Evolutionary conservation across 2,888 invertebrate genomes (phyloP), one percentile per base, ranked within the genome.

Genomic region (Caenorhabditis sp.): DNA sequence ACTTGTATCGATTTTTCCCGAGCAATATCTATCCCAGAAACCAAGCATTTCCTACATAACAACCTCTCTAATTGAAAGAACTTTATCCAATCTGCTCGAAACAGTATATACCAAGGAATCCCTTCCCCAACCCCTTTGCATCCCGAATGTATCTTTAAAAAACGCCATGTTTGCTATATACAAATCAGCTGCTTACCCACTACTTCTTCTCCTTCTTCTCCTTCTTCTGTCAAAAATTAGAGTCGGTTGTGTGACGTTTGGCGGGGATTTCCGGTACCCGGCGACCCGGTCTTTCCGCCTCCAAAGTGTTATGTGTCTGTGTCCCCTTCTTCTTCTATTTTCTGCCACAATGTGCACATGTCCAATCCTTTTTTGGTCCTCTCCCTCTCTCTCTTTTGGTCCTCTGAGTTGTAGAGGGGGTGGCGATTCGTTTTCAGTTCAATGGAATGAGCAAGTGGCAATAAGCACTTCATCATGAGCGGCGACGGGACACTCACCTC

Each of bases 261-360:
- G 58, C 22, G 76, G 76, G 76, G 76, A 67, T 76, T 76, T 76
- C 76, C 76, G 76, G 76, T 76, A 67, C 58, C 51, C 65, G 56
- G n/a, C 18, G n/a, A 55, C 26, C 50, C 35, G 37, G 26, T 47
- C 37, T 32, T 68, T 47, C 22, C 35, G 58, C 58, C 56, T 22
- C 56, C 56, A 51, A n/a, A 64, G 64, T 64, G 64, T 50, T 51
- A 50, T 51, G 40, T 55, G 26, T 40, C 47, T n/a, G n/a, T n/a
- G n/a, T 47, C 47, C 11, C 18, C 11, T 2, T n/a, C 18, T 40
- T 61, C 51, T 51, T 67, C 56, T 56, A 28, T 60, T 40, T 22
- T 47, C 4, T n/a, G 18, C 18, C n/a, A n/a, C n/a, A n/a, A n/a
- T n/a, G n/a, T 28, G 2, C 32, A 2, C 40, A 2, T 40, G 40